phyloP scores from a whole-genome alignment of 2,113 vertebrate species.

The Mormyrus lacerda region DNA sequence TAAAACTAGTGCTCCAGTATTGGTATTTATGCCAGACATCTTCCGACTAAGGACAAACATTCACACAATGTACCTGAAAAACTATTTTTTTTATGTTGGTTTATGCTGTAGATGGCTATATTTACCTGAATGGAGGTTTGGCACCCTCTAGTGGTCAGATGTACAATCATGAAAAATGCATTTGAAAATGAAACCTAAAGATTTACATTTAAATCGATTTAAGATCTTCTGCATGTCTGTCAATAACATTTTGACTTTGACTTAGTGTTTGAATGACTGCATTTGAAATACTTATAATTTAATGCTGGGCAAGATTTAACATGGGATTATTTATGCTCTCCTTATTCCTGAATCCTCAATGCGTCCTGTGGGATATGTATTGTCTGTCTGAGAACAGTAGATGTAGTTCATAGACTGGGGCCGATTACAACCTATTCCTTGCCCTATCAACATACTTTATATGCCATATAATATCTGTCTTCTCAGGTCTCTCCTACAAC shows the following conservation, averaged over 20 bases:
- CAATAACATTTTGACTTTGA: background rate
- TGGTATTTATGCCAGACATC: background rate
- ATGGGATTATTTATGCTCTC: background rate
- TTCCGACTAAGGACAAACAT: conserved; percentile 21
- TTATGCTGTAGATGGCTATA: background rate
- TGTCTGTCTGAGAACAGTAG: background rate
- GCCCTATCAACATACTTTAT: background rate
- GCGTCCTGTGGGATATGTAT: background rate
- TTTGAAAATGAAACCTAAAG: background rate
- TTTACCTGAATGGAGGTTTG: background rate
- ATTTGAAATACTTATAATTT: background rate
- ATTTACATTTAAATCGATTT: background rate
- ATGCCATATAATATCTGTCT: background rate
- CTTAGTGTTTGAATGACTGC: background rate
- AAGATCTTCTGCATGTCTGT: background rate
- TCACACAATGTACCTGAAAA: background rate
- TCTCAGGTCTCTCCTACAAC: conserved; percentile 76
- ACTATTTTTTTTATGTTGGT: background rate
- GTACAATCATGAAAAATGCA: background rate
- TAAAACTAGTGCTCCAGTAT: background rate
- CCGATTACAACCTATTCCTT: background rate
- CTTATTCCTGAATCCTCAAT: background rate
- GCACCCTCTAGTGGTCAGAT: background rate
- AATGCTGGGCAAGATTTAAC: background rate
- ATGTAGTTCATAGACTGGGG: background rate